phyloP scores from a whole-genome alignment of 2,888 invertebrate genomes.

The Agriopis aurantiaria region DNA sequence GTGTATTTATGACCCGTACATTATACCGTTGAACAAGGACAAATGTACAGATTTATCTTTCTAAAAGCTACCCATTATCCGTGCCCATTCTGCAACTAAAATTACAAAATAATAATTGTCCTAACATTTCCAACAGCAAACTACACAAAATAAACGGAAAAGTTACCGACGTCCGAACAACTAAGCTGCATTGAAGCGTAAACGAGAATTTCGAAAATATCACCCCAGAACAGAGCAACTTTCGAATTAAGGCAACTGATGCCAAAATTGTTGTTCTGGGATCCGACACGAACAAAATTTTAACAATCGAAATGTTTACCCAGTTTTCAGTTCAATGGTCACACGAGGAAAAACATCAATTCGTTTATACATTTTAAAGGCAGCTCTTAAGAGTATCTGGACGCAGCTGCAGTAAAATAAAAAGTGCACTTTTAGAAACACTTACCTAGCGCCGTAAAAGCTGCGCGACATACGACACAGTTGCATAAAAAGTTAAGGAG shows the following conservation, averaged over 20 bases:
- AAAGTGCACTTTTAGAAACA: slow-evolving; percentile 35
- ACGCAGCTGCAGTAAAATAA: slow-evolving; percentile 30
- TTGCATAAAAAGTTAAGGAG: slow-evolving; percentile 62
- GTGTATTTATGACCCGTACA: too few relatives aligned
- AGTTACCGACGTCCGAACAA: slow-evolving; percentile 50
- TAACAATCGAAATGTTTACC: slow-evolving; percentile 53
- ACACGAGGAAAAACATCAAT: slow-evolving; percentile 20
- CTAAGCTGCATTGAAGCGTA: slow-evolving; percentile 54
- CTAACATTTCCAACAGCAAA: slow-evolving; percentile 28
- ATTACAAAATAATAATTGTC: slow-evolving; percentile 27
- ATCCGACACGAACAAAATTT: slow-evolving; percentile 53
- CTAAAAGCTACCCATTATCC: neutral
- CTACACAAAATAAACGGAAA: slow-evolving; percentile 38
- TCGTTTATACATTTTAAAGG: slow-evolving; percentile 21
- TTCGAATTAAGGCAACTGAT: slow-evolving; percentile 65
- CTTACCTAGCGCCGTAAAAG: slow-evolving; percentile 34
- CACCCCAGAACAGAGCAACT: slow-evolving; percentile 60
- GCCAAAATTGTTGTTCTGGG: slow-evolving; percentile 62
- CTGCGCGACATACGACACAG: slow-evolving; percentile 52
- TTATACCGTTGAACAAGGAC: too few relatives aligned
- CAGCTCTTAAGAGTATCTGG: slow-evolving; percentile 12
- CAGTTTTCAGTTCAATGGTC: slow-evolving; percentile 45
- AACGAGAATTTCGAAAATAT: slow-evolving; percentile 60
- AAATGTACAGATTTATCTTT: neutral
- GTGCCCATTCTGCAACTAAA: neutral